Base-by-base conservation (phyloP, 2,888 invertebrate genomes). In the Xanthorhoe spadicearia region DNA sequence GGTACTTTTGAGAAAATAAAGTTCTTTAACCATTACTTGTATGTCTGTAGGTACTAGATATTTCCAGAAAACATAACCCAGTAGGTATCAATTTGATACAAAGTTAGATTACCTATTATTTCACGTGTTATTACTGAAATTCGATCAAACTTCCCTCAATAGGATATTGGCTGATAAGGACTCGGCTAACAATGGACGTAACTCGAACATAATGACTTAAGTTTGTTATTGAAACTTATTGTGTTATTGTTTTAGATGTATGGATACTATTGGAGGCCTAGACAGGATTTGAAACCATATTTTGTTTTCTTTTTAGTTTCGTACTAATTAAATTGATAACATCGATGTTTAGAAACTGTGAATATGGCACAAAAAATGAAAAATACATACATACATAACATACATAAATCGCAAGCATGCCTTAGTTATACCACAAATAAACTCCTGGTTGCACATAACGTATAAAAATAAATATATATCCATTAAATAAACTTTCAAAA, bases 111-210 rank as follows among this genome's bases (percentile, higher is more conserved):
- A 55, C 60, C 64, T 58, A 67, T 69, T 70, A 76, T 75, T 75
- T 66, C 55, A 72, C 67, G 74, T 73, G 74, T 79, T 77, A 74
- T 76, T 73, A 72, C 74, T 69, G 76, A 76, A 78, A 80, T 81
- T 81, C 83, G 75, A 86, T 85, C 83, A 83, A 87, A 88, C 76
- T 86, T 86, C 69, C 66, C 61, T 77, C 72, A 79, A 85, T 80
- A 77, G 78, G 79, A 76, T 83, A 82, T 82, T 74, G 77, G 48
- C 46, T 60, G 60, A 64, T 61, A 68, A 68, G 64, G 61, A 50
- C 64, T 61, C 57, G 4, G 46, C 59, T 56, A 60, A 61, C 64
- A 66, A 69, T 59, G 28, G 66, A 50, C 53, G 55, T 65, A 69
- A 73, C 66, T 73, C 56, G 55, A 64, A 46, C 58, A 48, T 71